Evolutionary conservation across 2,797 vertebrate species (phyloP).

Genomic region (Eulemur coronatus): DNA sequence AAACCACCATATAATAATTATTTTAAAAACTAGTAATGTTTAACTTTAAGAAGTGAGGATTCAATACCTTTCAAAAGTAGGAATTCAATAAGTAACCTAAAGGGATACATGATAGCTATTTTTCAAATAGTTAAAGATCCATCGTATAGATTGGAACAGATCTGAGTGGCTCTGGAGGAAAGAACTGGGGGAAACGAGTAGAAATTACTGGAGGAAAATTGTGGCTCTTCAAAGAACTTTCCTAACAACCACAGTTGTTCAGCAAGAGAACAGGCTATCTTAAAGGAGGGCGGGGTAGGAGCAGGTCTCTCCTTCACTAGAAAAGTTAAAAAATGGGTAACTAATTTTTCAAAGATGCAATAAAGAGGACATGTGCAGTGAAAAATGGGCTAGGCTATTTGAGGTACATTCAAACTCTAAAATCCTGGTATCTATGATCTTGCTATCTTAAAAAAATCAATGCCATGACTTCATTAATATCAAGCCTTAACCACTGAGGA

Average conservation of each 20-base stretch:
- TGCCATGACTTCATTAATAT: not conserved
- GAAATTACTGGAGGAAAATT: slow-evolving; percentile 28
- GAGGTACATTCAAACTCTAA: not conserved
- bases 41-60: slow-evolving; percentile 45
- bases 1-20: slow-evolving; percentile 28
- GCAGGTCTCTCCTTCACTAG: not conserved
- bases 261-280: not conserved
- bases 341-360: not conserved
- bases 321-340: slow-evolving; percentile 18
- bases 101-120: not conserved
- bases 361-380: not conserved
- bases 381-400: not conserved
- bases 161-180: not conserved
- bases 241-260: not conserved
- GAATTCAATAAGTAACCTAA: slow-evolving; percentile 19
- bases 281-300: not conserved
- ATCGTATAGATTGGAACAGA: not conserved
- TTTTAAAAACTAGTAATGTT: slow-evolving; percentile 6
- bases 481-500: not conserved
- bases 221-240: not conserved
- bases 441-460: not conserved
- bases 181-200: not conserved
- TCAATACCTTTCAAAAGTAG: not conserved
- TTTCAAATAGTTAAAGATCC: slow-evolving; percentile 39
- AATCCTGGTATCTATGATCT: not conserved